Evolutionary conservation across 92 coral and sea anemone genomes (phyloP), one percentile per base, ranked within the genome.

Genomic region (Scolanthus callimorphus): DNA sequence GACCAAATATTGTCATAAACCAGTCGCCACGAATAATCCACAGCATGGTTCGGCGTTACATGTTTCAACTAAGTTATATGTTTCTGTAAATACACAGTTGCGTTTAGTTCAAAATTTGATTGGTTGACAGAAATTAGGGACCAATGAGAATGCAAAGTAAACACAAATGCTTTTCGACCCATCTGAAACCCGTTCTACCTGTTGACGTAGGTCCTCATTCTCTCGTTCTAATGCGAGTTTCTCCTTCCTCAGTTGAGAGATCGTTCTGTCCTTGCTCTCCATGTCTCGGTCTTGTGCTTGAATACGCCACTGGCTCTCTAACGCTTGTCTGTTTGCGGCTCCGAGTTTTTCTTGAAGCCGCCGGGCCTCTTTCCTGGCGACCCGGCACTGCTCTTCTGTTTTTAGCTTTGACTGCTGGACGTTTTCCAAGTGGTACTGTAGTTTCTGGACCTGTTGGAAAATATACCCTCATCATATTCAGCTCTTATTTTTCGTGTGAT

Each of bases 241-340:
- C 25, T 80, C 86, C 63, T 55, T 67, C 51, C 56, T 54, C 31
- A 67, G 61, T n/a, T 67, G 63, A 53, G 74, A 27, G 25, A 67
- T 67, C 10, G 43, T 54, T 21, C 56, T 54, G 21, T 54, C 62
- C 47, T 67, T 67, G 29, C 49, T 67, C 27, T 57, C 75, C 51
- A 85, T 75, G 31, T 79, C 92, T 29, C 62, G 64, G 43, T 57
- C 57, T 23, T 73, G 70, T n/a, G 80, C 74, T 55, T 85, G 86
- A 2, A 67, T 67, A 59, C 78, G 76, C 67, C 85, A 85, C 47
- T 79, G 76, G 19, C 62, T 79, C 63, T 85, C 86, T 19, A 60
- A 63, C 17, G 79, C 44, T 22, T 61, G 55, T 51, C 92, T 58
- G 41, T 85, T 70, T n/a, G 80, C 73, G 24, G 83, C 54, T 26